phyloP scores from a whole-genome alignment of 2,888 invertebrate genomes.

The Drosophila antonietae region DNA sequence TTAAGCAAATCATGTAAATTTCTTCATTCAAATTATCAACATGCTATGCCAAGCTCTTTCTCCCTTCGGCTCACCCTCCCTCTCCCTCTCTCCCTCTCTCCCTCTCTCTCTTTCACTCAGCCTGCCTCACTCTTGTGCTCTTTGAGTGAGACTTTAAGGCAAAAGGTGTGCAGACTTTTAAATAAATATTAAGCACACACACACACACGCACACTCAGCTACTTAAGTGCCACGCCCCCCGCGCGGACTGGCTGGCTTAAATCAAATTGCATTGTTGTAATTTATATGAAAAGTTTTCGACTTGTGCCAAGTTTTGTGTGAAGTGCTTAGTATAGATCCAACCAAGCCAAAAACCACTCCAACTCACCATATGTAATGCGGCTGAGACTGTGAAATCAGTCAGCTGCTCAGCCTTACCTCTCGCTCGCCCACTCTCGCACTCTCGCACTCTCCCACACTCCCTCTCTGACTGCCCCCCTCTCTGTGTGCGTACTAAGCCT shows the following conservation, averaged over 20 bases:
- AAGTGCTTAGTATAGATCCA: slow-evolving; percentile 29
- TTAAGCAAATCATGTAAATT: slow-evolving; percentile 75
- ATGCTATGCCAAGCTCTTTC: neutral
- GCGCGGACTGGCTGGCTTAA: slow-evolving; percentile 41
- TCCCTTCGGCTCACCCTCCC: slow-evolving; percentile 10
- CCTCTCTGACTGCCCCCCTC: accelerated
- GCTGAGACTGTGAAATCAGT: slow-evolving; percentile 32
- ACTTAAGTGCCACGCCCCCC: slow-evolving; percentile 18
- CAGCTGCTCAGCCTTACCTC: slow-evolving; percentile 26
- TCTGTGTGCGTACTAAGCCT: slow-evolving; percentile 8
- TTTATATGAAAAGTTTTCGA: slow-evolving; percentile 72
- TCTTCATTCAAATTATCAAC: slow-evolving; percentile 70
- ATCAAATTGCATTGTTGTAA: slow-evolving; percentile 66
- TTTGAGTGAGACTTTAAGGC: slow-evolving; percentile 5
- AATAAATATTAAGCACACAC: slow-evolving; percentile 64
- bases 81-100: slow-evolving; percentile 7
- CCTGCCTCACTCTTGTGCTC: slow-evolving; percentile 17
- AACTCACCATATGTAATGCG: neutral
- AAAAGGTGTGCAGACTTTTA: slow-evolving; percentile 50
- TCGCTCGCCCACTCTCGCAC: accelerated
- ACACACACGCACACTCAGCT: slow-evolving; percentile 1
- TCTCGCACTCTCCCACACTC: neutral
- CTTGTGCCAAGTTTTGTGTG: slow-evolving; percentile 39
- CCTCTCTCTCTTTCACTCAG: slow-evolving; percentile 9
- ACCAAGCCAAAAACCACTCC: neutral